Conservation (phyloP, 1,140 invertebrate genomes). For the Drosophila bocqueti region DNA sequence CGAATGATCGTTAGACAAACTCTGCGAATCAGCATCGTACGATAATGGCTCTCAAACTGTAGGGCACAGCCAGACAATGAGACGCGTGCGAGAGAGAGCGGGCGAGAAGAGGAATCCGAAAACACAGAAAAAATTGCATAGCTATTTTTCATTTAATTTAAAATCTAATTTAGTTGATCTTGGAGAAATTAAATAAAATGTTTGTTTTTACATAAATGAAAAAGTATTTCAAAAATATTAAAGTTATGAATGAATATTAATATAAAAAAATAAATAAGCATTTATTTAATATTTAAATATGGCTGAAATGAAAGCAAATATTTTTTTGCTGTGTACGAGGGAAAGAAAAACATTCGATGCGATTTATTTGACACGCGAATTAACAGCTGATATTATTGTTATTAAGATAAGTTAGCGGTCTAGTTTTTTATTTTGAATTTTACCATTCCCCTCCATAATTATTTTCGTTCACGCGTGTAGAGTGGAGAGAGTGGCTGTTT, state of each 20-base stretch:
- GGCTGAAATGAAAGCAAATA: too few species aligned
- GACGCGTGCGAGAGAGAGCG: slow-evolving; percentile 17
- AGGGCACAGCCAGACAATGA: slow-evolving; percentile 35
- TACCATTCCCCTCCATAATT: slow-evolving; percentile 13
- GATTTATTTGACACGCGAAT: slow-evolving; percentile 64
- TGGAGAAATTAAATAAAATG: too few species aligned
- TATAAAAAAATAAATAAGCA: background rate
- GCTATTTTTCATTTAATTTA: background rate
- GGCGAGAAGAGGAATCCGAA: background rate
- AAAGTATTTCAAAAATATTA: background rate
- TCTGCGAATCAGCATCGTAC: slow-evolving; percentile 55
- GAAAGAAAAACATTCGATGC: slow-evolving; percentile 72
- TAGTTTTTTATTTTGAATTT: slow-evolving; percentile 23
- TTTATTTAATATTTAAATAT: background rate
- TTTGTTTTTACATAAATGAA: too few species aligned
- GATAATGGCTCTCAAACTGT: slow-evolving; percentile 68
- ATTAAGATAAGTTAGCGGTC: slow-evolving; percentile 51
- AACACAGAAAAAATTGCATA: slow-evolving; percentile 5
- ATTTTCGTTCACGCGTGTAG: slow-evolving; percentile 6
- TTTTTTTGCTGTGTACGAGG: slow-evolving; percentile 15
- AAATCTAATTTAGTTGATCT: background rate
- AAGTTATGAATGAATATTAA: background rate
- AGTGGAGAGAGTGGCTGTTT: slow-evolving; percentile 24
- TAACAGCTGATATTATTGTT: slow-evolving; percentile 63
- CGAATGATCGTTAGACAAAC: slow-evolving; percentile 11